Base-by-base conservation (phyloP, 2,113 vertebrate genomes). In the Cygnus buccinator region DNA sequence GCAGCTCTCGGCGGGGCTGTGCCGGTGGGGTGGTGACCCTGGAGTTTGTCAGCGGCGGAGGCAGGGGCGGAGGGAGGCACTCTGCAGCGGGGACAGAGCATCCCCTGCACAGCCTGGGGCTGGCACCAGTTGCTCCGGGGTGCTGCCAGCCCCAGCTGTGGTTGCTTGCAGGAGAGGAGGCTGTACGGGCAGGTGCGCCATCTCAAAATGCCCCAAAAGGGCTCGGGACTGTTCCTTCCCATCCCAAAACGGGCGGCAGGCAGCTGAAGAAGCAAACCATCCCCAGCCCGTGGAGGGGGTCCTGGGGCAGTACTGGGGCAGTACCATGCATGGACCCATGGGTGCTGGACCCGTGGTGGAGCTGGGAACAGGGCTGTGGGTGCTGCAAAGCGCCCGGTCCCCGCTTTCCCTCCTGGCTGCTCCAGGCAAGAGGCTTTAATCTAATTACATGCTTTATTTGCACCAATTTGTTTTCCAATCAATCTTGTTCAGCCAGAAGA, bases 381-480 rank as follows among this genome's bases (percentile, higher is more conserved):
- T 94, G 76, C 96, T 23, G 95, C 61, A 93, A 67, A 41, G 37
- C 22, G 33, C 97, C 97, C 83, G 67, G 96, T 80, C 65, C 78
- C 89, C 35, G 73, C 92, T 95, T 97, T 95, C 97, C 95, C 72
- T 96, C 97, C 97, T 95, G 96, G 95, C 97, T 87, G 93, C 97
- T 97, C 95, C 90, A 72, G 97, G 98, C 98, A 91, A 98, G 97
- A 98, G 98, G 93, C 98, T 98, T 98, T 99, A 99, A 99, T 99
- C 99, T 98, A 99, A 99, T 99, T 99, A 99, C 98, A 99, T 99
- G 99, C 99, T 99, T 99, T 99, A 99, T 99, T 99, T 99, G 98
- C 98, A 92, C 96, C 98, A 99, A 99, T 99, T 99, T 99, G 99
- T 99, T 99, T 99, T 98, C 98, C 99, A 99, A 99, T 99, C 99